Conservation (phyloP, 2,888 invertebrate species). For the Apodemia mormo region DNA sequence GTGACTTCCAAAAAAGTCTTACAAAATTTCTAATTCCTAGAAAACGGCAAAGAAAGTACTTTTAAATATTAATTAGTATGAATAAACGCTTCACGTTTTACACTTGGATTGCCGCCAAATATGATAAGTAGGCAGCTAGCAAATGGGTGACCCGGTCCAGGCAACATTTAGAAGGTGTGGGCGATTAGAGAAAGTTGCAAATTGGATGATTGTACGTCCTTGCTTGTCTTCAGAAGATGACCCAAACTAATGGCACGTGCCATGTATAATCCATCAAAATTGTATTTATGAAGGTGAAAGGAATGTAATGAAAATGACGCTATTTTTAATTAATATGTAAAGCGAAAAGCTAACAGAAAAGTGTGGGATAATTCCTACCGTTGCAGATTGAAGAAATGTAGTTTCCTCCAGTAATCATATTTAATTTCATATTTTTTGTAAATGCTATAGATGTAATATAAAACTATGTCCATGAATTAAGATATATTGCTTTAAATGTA, state of each 20-base stretch:
- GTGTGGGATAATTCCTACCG: too few species aligned
- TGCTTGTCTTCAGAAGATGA: slow-evolving; percentile 6
- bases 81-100: slow-evolving; percentile 23
- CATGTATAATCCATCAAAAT: slow-evolving; percentile 25
- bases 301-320: too few species aligned
- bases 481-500: too few species aligned
- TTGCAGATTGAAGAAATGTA: too few species aligned
- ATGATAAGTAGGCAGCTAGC: slow-evolving; percentile 47
- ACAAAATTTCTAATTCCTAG: neutral
- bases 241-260: neutral
- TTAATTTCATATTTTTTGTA: too few species aligned
- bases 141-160: slow-evolving; percentile 68
- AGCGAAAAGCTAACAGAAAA: too few species aligned
- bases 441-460: too few species aligned
- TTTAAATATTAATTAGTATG: slow-evolving; percentile 20
- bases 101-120: slow-evolving; percentile 47
- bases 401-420: too few species aligned
- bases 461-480: too few species aligned
- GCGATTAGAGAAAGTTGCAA: slow-evolving; percentile 64
- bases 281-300: too few species aligned
- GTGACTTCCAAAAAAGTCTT: neutral
- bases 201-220: slow-evolving; percentile 58
- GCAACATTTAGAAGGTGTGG: slow-evolving; percentile 59
- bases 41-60: slow-evolving; percentile 8
- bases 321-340: too few species aligned